Evolutionary conservation across 2,888 invertebrate species (phyloP).

Genomic region (Scrobipalpa atriplicella): DNA sequence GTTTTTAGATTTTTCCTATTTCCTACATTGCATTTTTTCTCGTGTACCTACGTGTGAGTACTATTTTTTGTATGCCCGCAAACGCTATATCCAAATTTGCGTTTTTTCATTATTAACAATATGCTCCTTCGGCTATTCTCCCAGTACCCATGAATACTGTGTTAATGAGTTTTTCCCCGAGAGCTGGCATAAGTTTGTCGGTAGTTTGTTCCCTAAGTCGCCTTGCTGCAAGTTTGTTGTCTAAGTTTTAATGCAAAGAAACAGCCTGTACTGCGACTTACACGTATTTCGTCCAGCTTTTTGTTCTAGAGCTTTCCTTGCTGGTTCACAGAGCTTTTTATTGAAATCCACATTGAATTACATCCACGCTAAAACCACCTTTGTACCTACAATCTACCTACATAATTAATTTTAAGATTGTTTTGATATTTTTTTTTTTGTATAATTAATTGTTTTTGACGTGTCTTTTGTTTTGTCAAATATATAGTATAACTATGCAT

Average conservation of each 20-base stretch:
- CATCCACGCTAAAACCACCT: too few relatives aligned
- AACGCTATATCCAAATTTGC: not conserved
- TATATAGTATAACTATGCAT: too few relatives aligned
- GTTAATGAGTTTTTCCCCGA: conserved; percentile 29
- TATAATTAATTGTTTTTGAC: too few relatives aligned
- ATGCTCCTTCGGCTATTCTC: conserved; percentile 36
- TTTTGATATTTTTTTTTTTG: too few relatives aligned
- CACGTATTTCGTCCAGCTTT: conserved; percentile 6
- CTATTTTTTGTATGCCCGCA: not conserved
- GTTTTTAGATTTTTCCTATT: too few relatives aligned
- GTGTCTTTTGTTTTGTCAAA: too few relatives aligned
- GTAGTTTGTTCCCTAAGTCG: conserved; percentile 22
- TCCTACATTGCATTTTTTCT: too few relatives aligned
- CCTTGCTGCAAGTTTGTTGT: conserved; percentile 18
- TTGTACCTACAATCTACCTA: too few relatives aligned
- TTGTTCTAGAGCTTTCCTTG: not conserved
- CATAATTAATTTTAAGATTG: too few relatives aligned
- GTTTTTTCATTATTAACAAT: not conserved
- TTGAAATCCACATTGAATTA: too few relatives aligned
- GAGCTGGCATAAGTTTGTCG: conserved; percentile 2
- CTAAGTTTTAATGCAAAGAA: conserved; percentile 20
- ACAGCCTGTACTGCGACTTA: conserved; percentile 16
- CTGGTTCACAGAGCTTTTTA: not conserved
- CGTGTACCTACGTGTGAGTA: too few relatives aligned
- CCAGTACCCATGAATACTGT: conserved; percentile 23